Evolutionary conservation across 2,113 vertebrate species (phyloP).

Genomic region (Bothrops jararaca): DNA sequence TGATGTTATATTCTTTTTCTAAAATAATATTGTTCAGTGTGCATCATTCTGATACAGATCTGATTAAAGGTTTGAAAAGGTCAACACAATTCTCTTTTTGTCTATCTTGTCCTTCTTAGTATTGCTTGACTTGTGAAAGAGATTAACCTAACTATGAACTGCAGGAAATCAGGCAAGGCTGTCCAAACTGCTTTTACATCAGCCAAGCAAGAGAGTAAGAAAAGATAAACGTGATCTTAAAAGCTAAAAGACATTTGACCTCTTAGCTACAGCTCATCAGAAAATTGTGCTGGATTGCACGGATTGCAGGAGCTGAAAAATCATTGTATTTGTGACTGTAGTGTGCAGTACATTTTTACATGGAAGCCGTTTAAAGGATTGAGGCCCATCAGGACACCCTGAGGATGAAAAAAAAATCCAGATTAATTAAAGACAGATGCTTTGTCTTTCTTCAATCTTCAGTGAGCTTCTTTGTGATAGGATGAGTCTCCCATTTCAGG

Average conservation of each 20-base stretch:
- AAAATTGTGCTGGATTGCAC: conserved; percentile 2
- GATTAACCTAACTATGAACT: not conserved
- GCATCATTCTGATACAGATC: conserved; percentile 25
- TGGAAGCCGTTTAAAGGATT: not conserved
- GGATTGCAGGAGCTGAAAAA: not conserved
- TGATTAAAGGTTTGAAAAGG: conserved; percentile 52
- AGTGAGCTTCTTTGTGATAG: not conserved
- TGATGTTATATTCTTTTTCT: conserved; percentile 21
- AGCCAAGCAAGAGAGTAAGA: not conserved
- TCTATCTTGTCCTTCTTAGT: conserved; percentile 4
- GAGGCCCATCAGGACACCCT: not conserved
- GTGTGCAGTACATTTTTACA: not conserved
- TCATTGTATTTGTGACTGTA: not conserved
- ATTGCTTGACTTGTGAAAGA: not conserved
- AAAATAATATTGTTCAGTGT: conserved; percentile 9
- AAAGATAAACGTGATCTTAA: not conserved
- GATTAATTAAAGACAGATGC: not conserved
- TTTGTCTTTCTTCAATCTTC: not conserved
- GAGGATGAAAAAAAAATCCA: not conserved
- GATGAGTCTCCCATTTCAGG: not conserved
- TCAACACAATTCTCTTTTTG: conserved; percentile 1
- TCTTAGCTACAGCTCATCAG: conserved; percentile 2
- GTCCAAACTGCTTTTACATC: not conserved
- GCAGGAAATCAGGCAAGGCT: not conserved
- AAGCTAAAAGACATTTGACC: not conserved